Evolutionary conservation across 1,140 invertebrate species (phyloP), one percentile per base, ranked within the genome.

Genomic region (Samia ricini): DNA sequence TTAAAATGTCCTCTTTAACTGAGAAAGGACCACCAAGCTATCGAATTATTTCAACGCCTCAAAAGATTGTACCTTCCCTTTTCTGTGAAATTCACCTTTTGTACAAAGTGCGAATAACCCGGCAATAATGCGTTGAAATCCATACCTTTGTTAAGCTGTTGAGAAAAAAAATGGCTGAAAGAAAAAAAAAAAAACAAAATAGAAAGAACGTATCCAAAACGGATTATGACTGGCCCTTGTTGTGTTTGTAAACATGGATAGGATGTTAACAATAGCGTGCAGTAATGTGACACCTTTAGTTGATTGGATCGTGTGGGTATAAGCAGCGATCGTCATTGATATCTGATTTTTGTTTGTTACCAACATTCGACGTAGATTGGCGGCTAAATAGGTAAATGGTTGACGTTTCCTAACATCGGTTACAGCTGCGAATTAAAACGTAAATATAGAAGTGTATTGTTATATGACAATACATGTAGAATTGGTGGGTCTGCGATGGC

Each of bases 181-280:
- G 81, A 83, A 75, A 86, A 79, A 76, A 71, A 74, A 85, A 77
- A 86, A 77, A 79, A 74, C 81, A 80, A 78, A 83, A 78, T 78
- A 83, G 79, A 79, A 81, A 77, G 83, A 72, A 65, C 72, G 74
- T 71, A 79, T 87, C 76, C 73, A 76, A 89, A 88, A 87, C 78
- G 88, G 87, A 88, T 89, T 89, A 88, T 85, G 81, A 87, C 85
- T 86, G 82, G 81, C 85, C 81, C 79, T 78, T 89, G 84, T 89
- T 89, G 82, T 89, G 87, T 89, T 89, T 89, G 85, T 89, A 89
- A 89, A 89, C 87, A 89, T 52, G 74, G 74, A 65, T 80, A 72
- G 64, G 66, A 58, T 50, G 60, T 58, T 64, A 61, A 87, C 83
- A 89, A 88, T 71, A 67, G 74, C 61, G 33, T 19, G 57, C 66